Evolutionary conservation across 30 jellyfish, hydroid and myxozoan genomes (phyloP).

Genomic region (Hydra vulgaris): DNA sequence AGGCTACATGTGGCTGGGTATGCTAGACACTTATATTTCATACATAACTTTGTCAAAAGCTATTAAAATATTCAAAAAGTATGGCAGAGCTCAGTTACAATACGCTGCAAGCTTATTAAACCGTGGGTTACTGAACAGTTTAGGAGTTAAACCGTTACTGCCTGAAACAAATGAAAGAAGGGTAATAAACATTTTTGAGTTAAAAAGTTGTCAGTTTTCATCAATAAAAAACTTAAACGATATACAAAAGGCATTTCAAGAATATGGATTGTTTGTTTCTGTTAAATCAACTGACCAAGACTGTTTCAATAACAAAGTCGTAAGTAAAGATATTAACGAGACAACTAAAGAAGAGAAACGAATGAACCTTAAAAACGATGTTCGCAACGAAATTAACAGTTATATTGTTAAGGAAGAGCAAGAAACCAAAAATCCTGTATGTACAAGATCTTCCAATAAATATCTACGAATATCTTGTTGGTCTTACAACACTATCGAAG

Average conservation of each 20-base stretch:
- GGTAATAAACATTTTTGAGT: slow-evolving; percentile 14
- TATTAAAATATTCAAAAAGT: slow-evolving; percentile 18
- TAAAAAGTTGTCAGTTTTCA: slow-evolving; percentile 1
- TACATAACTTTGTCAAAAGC: slow-evolving; percentile 22
- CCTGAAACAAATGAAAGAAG: slow-evolving; percentile 7
- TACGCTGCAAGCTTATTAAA: slow-evolving; percentile 10
- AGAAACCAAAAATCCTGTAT: background rate
- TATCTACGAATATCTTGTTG: slow-evolving; percentile 22
- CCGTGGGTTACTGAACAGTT: background rate
- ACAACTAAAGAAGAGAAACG: background rate
- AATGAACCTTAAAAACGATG: background rate
- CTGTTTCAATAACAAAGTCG: background rate
- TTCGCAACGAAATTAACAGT: background rate
- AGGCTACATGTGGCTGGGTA: slow-evolving; percentile 20
- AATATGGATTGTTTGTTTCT: slow-evolving; percentile 20
- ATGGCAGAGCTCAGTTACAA: slow-evolving; percentile 18
- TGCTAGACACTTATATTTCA: slow-evolving; percentile 26
- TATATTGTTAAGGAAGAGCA: background rate
- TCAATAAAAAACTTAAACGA: slow-evolving; percentile 9
- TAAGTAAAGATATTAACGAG: background rate
- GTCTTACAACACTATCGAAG: slow-evolving; percentile 23
- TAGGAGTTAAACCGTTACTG: background rate
- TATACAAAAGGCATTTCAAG: slow-evolving; percentile 23
- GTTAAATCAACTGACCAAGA: slow-evolving; percentile 11
- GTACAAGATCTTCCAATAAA: background rate